Evolutionary conservation across 2,888 invertebrate species (phyloP), one percentile per base, ranked within the genome.

Genomic region (Thalpophila matura): DNA sequence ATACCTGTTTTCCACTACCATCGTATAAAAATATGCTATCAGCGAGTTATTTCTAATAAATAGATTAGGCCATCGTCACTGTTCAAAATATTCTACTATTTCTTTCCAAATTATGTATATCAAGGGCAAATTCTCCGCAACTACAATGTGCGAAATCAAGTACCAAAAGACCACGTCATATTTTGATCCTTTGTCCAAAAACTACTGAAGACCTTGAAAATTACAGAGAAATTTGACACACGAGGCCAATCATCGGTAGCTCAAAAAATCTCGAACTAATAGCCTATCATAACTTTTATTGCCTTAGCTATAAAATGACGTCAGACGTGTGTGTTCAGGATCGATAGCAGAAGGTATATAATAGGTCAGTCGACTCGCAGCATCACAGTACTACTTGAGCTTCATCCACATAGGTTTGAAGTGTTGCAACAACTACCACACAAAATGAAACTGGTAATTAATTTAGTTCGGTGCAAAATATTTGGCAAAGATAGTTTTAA

Each of bases 371-470:
- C 50, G 62, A 82, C 65, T 73, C 73, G 29, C 76, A 86, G 77
- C 85, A 83, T 81, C 87, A 86, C 87, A 88, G 87, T 89, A 67
- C 74, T 55, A 60, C 59, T 77, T 71, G 63, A 83, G 81, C 82
- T 76, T 87, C 84, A 82, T 80, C 80, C 83, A 63, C 49, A 80
- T 58, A 35, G 31, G 67, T 57, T 50, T 63, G 26, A 42, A 58
- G 74, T 64, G 63, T 47, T 54, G 61, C 61, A 67, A 66, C 57
- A 63, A 57, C n/a, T n/a, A n/a, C 57, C 50, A 71, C 58, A 60
- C 80, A 91, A 88, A 80, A 94, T 94, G 94, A 93, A 93, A 89
- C 89, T 93, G 93, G 94, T 94, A 94, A 92, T 74, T 51, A 33
- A 63, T 77, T 42, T 57, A 46, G 63, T 75, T 72, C 62, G 1